phyloP scores from a whole-genome alignment of 2,888 invertebrate species.

The Melanargia galathea region DNA sequence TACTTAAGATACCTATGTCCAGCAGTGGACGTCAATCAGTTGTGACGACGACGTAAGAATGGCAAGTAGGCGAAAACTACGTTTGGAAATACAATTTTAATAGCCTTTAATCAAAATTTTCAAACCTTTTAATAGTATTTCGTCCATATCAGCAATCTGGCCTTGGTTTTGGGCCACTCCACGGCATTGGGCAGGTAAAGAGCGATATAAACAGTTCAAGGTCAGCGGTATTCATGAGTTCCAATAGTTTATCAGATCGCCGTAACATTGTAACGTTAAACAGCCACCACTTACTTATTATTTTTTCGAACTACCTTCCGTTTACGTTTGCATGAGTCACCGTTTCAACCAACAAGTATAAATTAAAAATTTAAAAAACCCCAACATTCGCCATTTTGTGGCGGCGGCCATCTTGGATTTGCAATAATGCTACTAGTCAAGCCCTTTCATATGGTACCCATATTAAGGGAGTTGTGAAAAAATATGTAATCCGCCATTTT shows the following conservation, averaged over 20 bases:
- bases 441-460: no score
- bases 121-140: constrained; percentile 5
- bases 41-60: not conserved
- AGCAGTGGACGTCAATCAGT: no score
- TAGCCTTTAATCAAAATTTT: constrained; percentile 1
- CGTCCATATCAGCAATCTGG: constrained; percentile 44
- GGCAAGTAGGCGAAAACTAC: not conserved
- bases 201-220: constrained; percentile 63
- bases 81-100: not conserved
- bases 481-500: no score
- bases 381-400: no score
- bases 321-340: constrained; percentile 16
- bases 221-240: constrained; percentile 65
- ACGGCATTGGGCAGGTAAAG: constrained; percentile 42
- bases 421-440: no score
- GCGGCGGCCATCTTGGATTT: no score
- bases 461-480: no score
- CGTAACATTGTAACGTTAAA: constrained; percentile 40
- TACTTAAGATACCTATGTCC: no score
- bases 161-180: constrained; percentile 56
- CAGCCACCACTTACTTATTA: constrained; percentile 24
- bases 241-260: constrained; percentile 69
- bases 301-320: constrained; percentile 12
- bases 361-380: no score
- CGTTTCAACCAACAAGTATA: not conserved